Evolutionary conservation across 2,888 invertebrate species (phyloP).

Genomic region (Leptinotarsa juncta): DNA sequence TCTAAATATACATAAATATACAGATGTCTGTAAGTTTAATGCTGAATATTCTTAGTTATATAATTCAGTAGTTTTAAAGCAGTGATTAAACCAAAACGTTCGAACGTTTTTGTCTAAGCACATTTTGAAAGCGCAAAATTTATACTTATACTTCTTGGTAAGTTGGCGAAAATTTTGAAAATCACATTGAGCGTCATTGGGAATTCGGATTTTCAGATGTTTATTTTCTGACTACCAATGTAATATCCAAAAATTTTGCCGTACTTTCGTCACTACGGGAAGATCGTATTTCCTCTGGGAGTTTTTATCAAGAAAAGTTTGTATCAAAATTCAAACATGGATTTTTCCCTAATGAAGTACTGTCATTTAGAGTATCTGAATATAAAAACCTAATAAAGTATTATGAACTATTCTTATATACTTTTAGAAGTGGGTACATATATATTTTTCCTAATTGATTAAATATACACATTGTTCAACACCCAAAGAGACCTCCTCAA

Average conservation of each 20-base stretch:
- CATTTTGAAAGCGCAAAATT: conserved; percentile 4
- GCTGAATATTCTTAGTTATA: not conserved
- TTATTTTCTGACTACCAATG: conserved; percentile 1
- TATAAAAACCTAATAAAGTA: conserved; percentile 19
- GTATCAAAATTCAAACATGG: conserved; percentile 11
- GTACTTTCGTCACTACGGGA: not conserved
- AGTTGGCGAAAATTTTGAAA: not conserved
- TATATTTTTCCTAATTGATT: conserved; percentile 5
- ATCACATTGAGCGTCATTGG: conserved; percentile 1
- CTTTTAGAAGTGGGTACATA: conserved; percentile 15
- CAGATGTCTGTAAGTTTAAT: not conserved
- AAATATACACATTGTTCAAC: not conserved
- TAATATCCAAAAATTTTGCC: conserved; percentile 9
- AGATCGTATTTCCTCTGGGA: conserved; percentile 12
- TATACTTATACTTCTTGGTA: conserved; percentile 11
- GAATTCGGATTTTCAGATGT: not conserved
- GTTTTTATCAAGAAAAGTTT: conserved; percentile 4
- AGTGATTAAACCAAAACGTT: conserved; percentile 17
- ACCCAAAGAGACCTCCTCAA: not conserved
- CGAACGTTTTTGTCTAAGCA: conserved; percentile 13
- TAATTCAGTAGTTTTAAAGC: conserved; percentile 5
- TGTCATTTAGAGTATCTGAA: conserved; percentile 18
- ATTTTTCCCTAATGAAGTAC: conserved; percentile 7
- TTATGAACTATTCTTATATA: conserved; percentile 17
- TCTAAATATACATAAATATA: not conserved